phyloP scores from a whole-genome alignment of 2,888 invertebrate genomes.

The Folsomia candida region DNA sequence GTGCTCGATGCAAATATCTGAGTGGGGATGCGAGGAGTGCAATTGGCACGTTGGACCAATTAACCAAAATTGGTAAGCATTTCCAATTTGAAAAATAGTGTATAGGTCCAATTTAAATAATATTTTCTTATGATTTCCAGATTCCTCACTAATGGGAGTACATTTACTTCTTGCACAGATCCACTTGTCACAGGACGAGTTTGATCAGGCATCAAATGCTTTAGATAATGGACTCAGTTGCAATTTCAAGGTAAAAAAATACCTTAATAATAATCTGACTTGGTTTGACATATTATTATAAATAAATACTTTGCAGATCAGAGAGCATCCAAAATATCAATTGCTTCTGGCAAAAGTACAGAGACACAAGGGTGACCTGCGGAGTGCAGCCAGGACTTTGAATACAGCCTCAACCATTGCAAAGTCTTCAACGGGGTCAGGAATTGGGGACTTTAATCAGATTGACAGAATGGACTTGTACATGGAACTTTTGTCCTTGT shows the following conservation, averaged over 20 bases:
- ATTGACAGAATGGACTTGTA: slow-evolving; percentile 69
- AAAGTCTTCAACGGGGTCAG: slow-evolving; percentile 52
- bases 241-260: slow-evolving; percentile 70
- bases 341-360: slow-evolving; percentile 79
- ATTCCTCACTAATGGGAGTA: slow-evolving; percentile 77
- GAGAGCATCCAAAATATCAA: slow-evolving; percentile 88
- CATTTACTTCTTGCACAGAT: slow-evolving; percentile 85
- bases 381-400: slow-evolving; percentile 72
- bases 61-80: slow-evolving; percentile 62
- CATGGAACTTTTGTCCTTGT: slow-evolving; percentile 77
- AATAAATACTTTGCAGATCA: too few species aligned
- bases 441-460: slow-evolving; percentile 12
- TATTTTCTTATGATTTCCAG: slow-evolving; percentile 55
- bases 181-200: slow-evolving; percentile 63
- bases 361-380: slow-evolving; percentile 68
- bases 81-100: background rate
- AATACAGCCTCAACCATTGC: slow-evolving; percentile 68
- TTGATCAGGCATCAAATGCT: slow-evolving; percentile 75
- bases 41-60: slow-evolving; percentile 67
- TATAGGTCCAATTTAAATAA: slow-evolving; percentile 10
- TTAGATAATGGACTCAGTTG: slow-evolving; percentile 86
- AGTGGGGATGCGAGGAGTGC: slow-evolving; percentile 74
- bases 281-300: too few species aligned
- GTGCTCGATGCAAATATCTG: slow-evolving; percentile 70
- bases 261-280: too few species aligned